Evolutionary conservation across 92 coral and sea anemone genomes (phyloP).

Genomic region (Palythoa grandiflora): DNA sequence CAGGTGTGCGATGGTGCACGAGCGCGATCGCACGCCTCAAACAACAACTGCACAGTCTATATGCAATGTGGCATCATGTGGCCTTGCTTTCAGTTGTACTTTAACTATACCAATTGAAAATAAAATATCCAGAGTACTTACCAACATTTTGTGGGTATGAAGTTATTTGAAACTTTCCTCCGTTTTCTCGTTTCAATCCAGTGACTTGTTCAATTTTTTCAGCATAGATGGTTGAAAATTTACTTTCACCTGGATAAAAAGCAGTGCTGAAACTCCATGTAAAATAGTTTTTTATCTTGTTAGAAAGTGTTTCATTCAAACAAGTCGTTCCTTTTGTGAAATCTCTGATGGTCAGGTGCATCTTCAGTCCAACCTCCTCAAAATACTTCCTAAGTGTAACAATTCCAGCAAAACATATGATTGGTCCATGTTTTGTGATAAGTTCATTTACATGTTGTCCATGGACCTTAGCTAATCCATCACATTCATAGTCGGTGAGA

Average conservation of each 20-base stretch:
- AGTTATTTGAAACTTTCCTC: conserved; percentile 97
- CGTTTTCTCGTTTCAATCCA: conserved; percentile 85
- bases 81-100: not conserved
- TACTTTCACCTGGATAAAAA: conserved; percentile 96
- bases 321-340: conserved; percentile 89
- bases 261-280: conserved; percentile 97
- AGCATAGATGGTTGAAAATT: conserved; percentile 82
- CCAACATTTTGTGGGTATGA: conserved; percentile 94
- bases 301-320: conserved; percentile 89
- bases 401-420: conserved; percentile 88
- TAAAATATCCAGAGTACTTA: conserved; percentile 48
- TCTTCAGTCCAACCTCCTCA: conserved; percentile 72
- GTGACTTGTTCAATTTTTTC: conserved; percentile 82
- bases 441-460: conserved; percentile 70
- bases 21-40: no score
- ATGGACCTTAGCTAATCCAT: conserved; percentile 79
- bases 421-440: conserved; percentile 73
- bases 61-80: no score
- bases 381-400: conserved; percentile 80
- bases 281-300: conserved; percentile 66
- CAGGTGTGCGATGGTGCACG: no score
- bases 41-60: no score
- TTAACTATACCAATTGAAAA: not conserved
- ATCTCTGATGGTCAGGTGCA: conserved; percentile 77
- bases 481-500: conserved; percentile 81